Base-by-base conservation (phyloP, 1,140 invertebrate genomes). In the Microplitis mediator region DNA sequence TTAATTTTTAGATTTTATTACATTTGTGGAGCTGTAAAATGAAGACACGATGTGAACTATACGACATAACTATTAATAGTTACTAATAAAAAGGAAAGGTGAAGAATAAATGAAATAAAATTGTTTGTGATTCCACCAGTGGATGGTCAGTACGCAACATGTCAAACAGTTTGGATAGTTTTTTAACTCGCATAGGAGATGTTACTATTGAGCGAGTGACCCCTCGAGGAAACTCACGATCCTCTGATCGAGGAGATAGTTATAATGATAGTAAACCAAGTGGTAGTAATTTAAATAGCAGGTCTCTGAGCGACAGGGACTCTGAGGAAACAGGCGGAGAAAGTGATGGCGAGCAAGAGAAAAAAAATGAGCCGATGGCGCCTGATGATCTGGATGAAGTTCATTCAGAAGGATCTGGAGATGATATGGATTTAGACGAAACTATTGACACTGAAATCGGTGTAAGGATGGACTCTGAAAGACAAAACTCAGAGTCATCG, bases 201-300 rank as follows among this genome's bases (percentile, higher is more conserved):
- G 88, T 89, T 72, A 89, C 86, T n/a, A 88, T 89, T 70, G 87
- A 89, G 75, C 80, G 86, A 35, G 86, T 88, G 64, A 80, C 80
- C 52, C 83, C 86, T 35, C 80, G 80, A 64, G 76, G 72, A 66
- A 80, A 74, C 62, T 74, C 76, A 68, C 75, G 73, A 54, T 75
- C 67, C n/a, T 75, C 69, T 73, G 79, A 78, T n/a, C 75, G 16
- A 68, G 45, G 45, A 60, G 60, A 72, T 51, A 74, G 73, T 63
- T 71, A 56, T 4, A 76, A 69, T 70, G 79, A 81, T 35, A 67
- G 70, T 16, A 74, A 76, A 62, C 65, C 69, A 61, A 77, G 71
- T 60, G 74, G 74, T 52, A 78, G 81, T 75, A 66, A 77, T 77
- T 34, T 73, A 64, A 76, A 76, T 39, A 74, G 71, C 39, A 75